Evolutionary conservation across 1,140 invertebrate species (phyloP), one percentile per base, ranked within the genome.

Genomic region (Atopsyche davidsoni): DNA sequence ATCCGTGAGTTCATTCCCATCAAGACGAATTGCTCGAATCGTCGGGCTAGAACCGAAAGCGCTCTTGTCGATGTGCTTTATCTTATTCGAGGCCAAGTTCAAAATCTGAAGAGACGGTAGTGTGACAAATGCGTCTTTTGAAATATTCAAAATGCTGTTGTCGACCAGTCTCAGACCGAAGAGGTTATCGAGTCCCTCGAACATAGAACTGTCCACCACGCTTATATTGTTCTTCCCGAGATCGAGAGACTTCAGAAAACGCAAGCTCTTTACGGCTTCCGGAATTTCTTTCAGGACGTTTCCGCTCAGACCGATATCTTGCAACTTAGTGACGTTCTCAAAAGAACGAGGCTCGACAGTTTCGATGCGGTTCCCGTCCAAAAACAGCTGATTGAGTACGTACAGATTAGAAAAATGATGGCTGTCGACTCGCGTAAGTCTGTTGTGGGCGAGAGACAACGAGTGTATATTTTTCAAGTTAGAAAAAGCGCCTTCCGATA

Each of bases 141-240:
- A 78, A 50, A 87, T 75, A 62, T 84, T 83, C 40, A 75, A 75
- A 45, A 87, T 78, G 59, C 76, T 74, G 64, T 86, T 86, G 60
- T 81, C 79, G 19, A 83, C 78, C 25, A 85, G 63, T 54, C 80
- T 66, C 36, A 86, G 61, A 7, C 81, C 79, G 63, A 79, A 81
- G 2, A 82, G 66, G 51, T 79, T 71, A 55, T 81, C 78, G 23
- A 86, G 66, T 4, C 80, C 80, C 60, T 79, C 74, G 61, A 84
- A 83, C 59, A 76, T 75, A 4, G 73, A 63, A 60, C 76, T 79
- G 41, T 73, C 72, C n/a, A 80, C 73, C 52, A 77, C 68, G 55
- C 73, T 75, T 53, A 89, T 85, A 60, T 74, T 75, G 65, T 91
- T 91, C 65, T 86, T 86, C n/a, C 85, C 85, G 38, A 90, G 72